Percentiles rank a stretch among this genome's conserved stretches.
Evolutionary conservation across 2,888 invertebrate species (phyloP).

Genomic region (Sceliomorpha sp.): DNA sequence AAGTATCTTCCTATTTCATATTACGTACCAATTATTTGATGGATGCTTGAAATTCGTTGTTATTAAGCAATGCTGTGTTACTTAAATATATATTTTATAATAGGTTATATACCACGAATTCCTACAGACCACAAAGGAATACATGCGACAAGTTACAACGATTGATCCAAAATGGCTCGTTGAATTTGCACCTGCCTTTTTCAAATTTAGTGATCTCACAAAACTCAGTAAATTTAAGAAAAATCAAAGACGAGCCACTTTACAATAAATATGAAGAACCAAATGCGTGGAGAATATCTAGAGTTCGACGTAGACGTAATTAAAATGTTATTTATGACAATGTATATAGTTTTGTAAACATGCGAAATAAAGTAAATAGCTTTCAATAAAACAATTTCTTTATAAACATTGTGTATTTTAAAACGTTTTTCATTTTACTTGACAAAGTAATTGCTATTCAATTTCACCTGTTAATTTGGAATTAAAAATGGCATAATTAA

Average conservation of each 20-base stretch:
- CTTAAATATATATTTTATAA: no score
- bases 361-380: background rate
- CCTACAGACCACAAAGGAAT: constrained; percentile 99
- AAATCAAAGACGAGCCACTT: constrained; percentile 97
- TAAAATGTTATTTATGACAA: constrained; percentile 77
- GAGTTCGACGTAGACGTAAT: constrained; percentile 93
- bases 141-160: constrained; percentile 98
- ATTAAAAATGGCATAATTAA: no score
- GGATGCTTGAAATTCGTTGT: no score
- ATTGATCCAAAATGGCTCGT: constrained; percentile 99
- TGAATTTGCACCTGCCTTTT: constrained; percentile 99
- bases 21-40: no score
- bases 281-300: constrained; percentile 99
- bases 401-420: no score
- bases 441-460: no score
- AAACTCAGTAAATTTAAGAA: constrained; percentile 99
- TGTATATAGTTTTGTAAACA: constrained; percentile 10
- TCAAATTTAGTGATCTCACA: constrained; percentile 99
- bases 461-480: no score
- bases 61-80: no score
- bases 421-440: no score
- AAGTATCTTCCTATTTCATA: no score
- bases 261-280: constrained; percentile 99
- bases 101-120: constrained; percentile 99
- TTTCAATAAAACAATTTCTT: constrained; percentile 1